Evolutionary conservation across 2,113 vertebrate genomes (phyloP), one percentile per base, ranked within the genome.

Genomic region (Dicentrarchus labrax): DNA sequence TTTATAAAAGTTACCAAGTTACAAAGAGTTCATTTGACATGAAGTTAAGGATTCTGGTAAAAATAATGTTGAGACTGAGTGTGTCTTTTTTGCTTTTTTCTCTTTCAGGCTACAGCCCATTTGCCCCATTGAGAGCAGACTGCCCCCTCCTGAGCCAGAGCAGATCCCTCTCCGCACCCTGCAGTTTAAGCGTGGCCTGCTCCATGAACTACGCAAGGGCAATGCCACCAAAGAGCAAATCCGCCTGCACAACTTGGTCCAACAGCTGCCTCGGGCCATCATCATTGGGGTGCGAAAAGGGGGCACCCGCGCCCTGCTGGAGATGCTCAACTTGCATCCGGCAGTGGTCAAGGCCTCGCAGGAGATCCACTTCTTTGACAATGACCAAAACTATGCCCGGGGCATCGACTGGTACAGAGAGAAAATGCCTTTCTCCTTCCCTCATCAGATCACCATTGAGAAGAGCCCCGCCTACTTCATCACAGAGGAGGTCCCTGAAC

Each of bases 311-410:
- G 98, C 98, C 68, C 94, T 99, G 69, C 94, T 99, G 83, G 98
- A 99, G 94, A 99, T 99, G 98, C 95, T 99, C 82, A 98, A 98
- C 93, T 96, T 99, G 88, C 97, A 99, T 83, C 98, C 98, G 0
- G 96, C 97, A 4, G 98, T 99, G 84, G 97, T 99, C 93, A 99
- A 98, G 94, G 98, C 97, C 86, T 98, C 98, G 64, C 97, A 99
- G 95, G 98, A 99, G 94, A 97, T 99, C 85, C 98, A 99, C 89
- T 99, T 98, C 94, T 99, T 99, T 73, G 97, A 99, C 94, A 98
- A 97, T 7, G 97, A 99, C 64, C 96, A 97, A 91, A 99, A 99
- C 91, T 99, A 98, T 54, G 98, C 96, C 80, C 96, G 96, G 70
- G 98, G 98, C 67, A 97, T 97, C 65, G 97, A 98, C 87, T 99